Base-by-base conservation (phyloP, 2,797 vertebrate species). In the Rhinatrema bivittatum region DNA sequence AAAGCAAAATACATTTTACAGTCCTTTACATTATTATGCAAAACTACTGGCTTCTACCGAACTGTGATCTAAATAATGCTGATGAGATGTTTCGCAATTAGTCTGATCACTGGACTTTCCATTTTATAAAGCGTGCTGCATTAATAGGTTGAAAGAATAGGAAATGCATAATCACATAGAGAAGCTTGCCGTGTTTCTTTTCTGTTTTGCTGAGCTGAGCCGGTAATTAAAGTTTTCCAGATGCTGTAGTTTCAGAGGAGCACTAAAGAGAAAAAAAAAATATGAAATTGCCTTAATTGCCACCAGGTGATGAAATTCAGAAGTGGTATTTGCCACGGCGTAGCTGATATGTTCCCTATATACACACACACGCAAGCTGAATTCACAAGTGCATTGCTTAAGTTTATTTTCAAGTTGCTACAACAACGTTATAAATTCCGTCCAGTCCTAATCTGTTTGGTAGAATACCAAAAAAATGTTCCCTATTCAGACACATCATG, bases 151-250 rank as follows among this genome's bases (percentile, higher is more conserved):
- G 69, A 42, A 27, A 36, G 16, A 36, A 19, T 3, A 42, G 10
- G 10, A 20, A 17, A 5, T 19, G 19, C n/a, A 21, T 39, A 35
- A 24, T 55, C 32, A 48, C 32, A 36, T n/a, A n/a, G n/a, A n/a
- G n/a, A 32, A 41, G 53, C 9, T 20, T 38, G 7, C 27, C 2
- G 4, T 54, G 60, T 58, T 44, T 41, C 15, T 47, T 38, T 24
- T 46, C 11, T 42, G 11, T 47, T 57, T 60, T 40, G 36, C 37
- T 43, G 43, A 56, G 42, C 20, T 21, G 53, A 56, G 63, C 25
- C 10, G 9, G 30, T 59, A 43, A 60, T 67, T 69, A 65, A 64
- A 71, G 25, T 26, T 52, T 52, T 46, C 50, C 65, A 76, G 68
- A 69, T 64, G 60, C 31, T 61, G 21, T 11, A 0, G 16, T 64